Evolutionary conservation across 1,140 invertebrate genomes (phyloP), one percentile per base, ranked within the genome.

Genomic region (Galleria mellonella): DNA sequence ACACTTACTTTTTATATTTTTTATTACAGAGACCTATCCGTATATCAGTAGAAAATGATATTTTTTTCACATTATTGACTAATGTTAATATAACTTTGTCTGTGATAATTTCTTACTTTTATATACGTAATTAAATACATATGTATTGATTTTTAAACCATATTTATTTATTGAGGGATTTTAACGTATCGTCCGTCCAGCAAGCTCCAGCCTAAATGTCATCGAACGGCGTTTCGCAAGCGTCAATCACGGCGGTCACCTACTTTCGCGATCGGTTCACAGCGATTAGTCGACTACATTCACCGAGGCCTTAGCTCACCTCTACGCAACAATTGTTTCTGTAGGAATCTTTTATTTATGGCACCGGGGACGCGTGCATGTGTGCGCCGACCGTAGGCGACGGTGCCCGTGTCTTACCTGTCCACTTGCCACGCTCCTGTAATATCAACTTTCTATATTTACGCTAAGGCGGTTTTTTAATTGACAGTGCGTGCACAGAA

Each of bases 271-370:
- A 84, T 84, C 72, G 72, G 67, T 71, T 65, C 62, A 65, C 71
- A 63, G 70, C 78, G 76, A 85, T 83, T 83, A 85, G 82, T 67
- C 61, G 74, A 66, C 76, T 76, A 84, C 81, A 77, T 84, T 84
- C 76, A 83, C 77, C 66, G 71, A 75, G 77, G 72, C 70, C 75
- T 76, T 72, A 64, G 59, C 68, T 79, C 71, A 81, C 76, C 70
- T 84, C 81, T 77, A 83, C 81, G 81, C 81, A 85, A 83, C 81
- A 79, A 85, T 85, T 85, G 81, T 82, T 85, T 85, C 78, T 81
- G 75, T 82, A 78, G 74, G 81, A 85, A 83, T 85, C 81, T 85
- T 82, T 85, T 85, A 85, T 85, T 83, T 85, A 85, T 83, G 78
- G 78, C 75, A 73, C 63, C 69, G 36, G 55, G 17, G 17, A 47